Conservation (phyloP, 2,888 invertebrate genomes). For the Aleiodes testaceus region DNA sequence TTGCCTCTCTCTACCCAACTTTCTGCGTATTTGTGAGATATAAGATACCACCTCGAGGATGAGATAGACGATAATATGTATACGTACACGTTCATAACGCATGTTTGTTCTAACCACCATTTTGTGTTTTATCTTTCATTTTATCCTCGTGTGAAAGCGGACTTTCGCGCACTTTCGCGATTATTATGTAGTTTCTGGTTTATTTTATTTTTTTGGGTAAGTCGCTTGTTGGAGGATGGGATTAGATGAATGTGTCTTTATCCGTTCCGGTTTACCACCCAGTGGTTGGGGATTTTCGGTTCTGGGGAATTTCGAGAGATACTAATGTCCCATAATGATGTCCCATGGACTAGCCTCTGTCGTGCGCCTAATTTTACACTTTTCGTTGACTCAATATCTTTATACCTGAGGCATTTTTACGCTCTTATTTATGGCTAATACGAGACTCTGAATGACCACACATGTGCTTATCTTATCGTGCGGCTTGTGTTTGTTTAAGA, state of each 20-base stretch:
- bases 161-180: background rate
- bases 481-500: slow-evolving; percentile 11
- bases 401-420: background rate
- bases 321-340: slow-evolving; percentile 37
- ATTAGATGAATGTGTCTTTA: slow-evolving; percentile 5
- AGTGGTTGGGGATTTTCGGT: slow-evolving; percentile 32
- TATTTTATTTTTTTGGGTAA: background rate
- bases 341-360: slow-evolving; percentile 18
- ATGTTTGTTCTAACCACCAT: slow-evolving; percentile 49
- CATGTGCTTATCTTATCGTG: slow-evolving; percentile 13
- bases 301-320: slow-evolving; percentile 7
- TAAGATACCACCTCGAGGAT: slow-evolving; percentile 35
- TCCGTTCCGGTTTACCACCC: slow-evolving; percentile 31
- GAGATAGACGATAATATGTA: slow-evolving; percentile 43
- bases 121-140: slow-evolving; percentile 33
- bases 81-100: slow-evolving; percentile 43
- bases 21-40: slow-evolving; percentile 31
- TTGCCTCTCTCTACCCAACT: slow-evolving; percentile 58
- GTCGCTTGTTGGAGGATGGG: background rate
- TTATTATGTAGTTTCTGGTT: background rate
- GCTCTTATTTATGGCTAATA: background rate
- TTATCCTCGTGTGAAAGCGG: slow-evolving; percentile 32
- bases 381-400: background rate
- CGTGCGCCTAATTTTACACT: slow-evolving; percentile 42
- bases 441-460: slow-evolving; percentile 8